phyloP scores from a whole-genome alignment of 2,113 vertebrate genomes.

The Myiozetetes cayanensis region DNA sequence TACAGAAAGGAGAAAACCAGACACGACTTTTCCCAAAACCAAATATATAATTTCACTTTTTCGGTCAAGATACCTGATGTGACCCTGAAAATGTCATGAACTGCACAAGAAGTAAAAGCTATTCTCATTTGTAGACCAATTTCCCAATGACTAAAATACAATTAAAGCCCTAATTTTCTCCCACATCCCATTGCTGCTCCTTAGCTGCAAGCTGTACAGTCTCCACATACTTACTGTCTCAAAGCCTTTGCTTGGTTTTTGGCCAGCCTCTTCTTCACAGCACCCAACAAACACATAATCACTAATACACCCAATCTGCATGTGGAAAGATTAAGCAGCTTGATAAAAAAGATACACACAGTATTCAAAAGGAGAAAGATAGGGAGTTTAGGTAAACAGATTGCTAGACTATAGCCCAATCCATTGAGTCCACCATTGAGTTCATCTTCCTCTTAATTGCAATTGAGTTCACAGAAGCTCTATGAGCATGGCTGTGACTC shows the following conservation, averaged over 20 bases:
- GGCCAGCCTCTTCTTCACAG: background rate
- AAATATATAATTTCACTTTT: background rate
- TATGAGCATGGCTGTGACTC: background rate
- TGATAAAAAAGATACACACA: background rate
- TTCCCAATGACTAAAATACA: background rate
- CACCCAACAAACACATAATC: background rate
- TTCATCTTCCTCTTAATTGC: background rate
- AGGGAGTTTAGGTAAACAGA: background rate
- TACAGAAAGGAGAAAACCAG: background rate
- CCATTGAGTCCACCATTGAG: background rate
- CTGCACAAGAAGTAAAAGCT: background rate
- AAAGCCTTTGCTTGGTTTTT: accelerated
- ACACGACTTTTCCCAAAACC: background rate
- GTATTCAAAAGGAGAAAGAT: accelerated
- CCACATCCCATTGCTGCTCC: background rate
- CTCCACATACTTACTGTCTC: background rate
- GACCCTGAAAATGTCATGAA: background rate
- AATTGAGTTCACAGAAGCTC: background rate
- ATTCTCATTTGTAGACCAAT: background rate
- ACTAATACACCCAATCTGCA: background rate
- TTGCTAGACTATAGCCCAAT: background rate
- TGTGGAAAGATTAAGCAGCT: background rate
- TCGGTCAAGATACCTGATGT: background rate
- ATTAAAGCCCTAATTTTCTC: background rate
- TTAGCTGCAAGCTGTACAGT: background rate